Evolutionary conservation across 53 echinoderm and acorn worm species (phyloP).

Genomic region (Mesocentrotus franciscanus): DNA sequence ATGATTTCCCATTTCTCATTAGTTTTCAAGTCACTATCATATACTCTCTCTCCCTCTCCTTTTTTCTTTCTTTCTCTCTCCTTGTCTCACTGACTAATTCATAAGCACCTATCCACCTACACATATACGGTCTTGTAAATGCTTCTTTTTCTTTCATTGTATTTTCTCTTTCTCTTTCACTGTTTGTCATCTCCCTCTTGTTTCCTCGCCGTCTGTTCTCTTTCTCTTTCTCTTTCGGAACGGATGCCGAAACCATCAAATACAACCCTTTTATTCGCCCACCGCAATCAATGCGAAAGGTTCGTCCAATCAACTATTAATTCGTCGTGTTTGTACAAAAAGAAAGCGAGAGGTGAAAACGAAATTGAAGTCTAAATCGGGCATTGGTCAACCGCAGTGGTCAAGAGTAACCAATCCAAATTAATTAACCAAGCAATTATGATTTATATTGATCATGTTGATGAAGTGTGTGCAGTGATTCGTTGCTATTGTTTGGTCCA

Average conservation of each 20-base stretch:
- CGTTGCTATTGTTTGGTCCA: not conserved
- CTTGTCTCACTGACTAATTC: not conserved
- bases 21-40: not conserved
- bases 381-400: slow-evolving; percentile 17
- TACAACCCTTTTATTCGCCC: not conserved
- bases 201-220: not conserved
- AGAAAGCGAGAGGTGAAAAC: slow-evolving; percentile 21
- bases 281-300: not conserved
- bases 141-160: not conserved
- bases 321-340: not conserved
- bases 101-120: not conserved
- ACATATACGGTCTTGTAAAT: not conserved
- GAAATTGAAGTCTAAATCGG: not conserved
- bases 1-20: no score
- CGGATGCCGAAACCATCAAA: not conserved
- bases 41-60: not conserved
- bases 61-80: not conserved
- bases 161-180: not conserved
- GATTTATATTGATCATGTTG: not conserved
- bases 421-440: slow-evolving; percentile 23
- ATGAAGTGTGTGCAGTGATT: not conserved
- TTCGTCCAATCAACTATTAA: not conserved
- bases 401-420: not conserved
- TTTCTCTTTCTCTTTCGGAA: slow-evolving; percentile 3
- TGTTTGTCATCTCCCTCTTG: not conserved